These are phyloP conservation scores for Oegoconia quadripuncta DNA, from an alignment of 2,888 invertebrate genomes.

Conservation along the genomic window DNA sequence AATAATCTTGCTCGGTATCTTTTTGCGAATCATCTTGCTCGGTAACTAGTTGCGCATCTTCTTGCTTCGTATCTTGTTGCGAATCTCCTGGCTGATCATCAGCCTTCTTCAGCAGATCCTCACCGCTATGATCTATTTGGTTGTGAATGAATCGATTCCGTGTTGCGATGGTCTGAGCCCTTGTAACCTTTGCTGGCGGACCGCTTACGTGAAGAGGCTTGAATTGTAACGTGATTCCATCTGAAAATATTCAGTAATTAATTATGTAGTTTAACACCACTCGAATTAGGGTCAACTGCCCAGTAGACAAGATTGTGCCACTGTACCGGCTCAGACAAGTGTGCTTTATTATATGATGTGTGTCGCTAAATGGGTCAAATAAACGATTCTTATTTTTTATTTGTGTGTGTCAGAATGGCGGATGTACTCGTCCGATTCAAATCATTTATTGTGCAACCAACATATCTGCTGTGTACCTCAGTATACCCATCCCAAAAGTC, in stretches of 20 bases:
- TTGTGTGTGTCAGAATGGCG: no score
- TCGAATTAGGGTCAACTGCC: background rate
- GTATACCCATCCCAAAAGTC: no score
- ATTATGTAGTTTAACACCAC: background rate
- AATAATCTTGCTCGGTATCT: no score
- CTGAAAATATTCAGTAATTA: slow-evolving; percentile 11
- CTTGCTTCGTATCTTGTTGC: no score
- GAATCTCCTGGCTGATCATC: no score
- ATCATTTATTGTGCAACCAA: no score
- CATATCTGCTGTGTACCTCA: no score
- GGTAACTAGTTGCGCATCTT: no score
- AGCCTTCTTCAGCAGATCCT: background rate
- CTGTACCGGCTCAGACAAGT: background rate
- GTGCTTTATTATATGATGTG: no score
- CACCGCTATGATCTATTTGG: slow-evolving; percentile 6
- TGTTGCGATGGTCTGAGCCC: background rate
- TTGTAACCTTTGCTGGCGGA: slow-evolving; percentile 9
- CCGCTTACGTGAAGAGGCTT: slow-evolving; percentile 23
- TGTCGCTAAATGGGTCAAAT: no score
- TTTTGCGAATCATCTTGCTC: no score
- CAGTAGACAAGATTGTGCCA: background rate
- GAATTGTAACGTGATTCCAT: slow-evolving; percentile 14
- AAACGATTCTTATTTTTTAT: background rate
- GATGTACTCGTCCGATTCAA: no score
- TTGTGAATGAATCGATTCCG: background rate